These are phyloP conservation scores for Eueremaeus valkanovi DNA, from an alignment of 2,888 invertebrate genomes.

Conservation along the genomic window DNA sequence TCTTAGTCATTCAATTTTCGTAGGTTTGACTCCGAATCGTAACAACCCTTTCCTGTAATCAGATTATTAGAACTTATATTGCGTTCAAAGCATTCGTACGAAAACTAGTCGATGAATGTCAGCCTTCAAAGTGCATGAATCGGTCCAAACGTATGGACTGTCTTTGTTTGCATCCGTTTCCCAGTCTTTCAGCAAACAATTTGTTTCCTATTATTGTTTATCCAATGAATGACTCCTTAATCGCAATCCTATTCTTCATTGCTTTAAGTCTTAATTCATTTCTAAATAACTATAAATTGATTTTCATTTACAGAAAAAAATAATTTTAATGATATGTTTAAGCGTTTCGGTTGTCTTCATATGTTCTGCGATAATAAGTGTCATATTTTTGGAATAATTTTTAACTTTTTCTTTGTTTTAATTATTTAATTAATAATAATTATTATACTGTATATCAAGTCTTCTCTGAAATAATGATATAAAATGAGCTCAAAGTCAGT, in stretches of 20 bases:
- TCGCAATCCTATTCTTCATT: background rate
- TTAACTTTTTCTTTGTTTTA: background rate
- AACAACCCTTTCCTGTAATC: background rate
- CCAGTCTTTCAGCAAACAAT: no score
- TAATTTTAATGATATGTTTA: slow-evolving; percentile 11
- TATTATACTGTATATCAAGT: background rate
- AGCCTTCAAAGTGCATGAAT: background rate
- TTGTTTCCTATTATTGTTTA: background rate
- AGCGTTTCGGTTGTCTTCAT: slow-evolving; percentile 3
- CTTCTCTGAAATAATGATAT: background rate
- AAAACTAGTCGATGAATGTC: slow-evolving; percentile 1
- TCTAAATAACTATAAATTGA: background rate
- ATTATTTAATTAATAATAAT: background rate
- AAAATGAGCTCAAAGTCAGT: background rate
- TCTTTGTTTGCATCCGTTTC: background rate
- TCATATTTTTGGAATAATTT: no score
- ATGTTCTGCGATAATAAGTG: background rate
- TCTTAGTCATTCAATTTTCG: background rate
- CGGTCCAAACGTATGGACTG: background rate
- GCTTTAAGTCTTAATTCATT: background rate
- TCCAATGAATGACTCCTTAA: background rate
- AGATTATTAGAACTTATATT: no score
- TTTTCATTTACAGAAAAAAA: slow-evolving; percentile 17
- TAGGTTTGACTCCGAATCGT: background rate
- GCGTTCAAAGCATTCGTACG: background rate